Base-by-base conservation (phyloP, 2,113 vertebrate genomes). In the Istiophorus platypterus region DNA sequence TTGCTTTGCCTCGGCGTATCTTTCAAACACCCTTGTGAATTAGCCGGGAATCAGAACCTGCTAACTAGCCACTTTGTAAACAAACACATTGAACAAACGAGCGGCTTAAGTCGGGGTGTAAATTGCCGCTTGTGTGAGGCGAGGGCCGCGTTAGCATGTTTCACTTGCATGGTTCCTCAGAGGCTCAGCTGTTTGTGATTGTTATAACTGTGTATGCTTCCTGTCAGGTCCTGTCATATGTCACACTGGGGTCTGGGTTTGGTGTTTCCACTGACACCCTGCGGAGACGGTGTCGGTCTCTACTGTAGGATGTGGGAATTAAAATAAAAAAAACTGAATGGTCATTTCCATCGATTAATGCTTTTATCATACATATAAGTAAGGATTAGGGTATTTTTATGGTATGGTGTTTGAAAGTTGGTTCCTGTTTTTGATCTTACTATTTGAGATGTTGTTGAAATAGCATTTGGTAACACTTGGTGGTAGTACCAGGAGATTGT, bases 1-100 rank as follows among this genome's bases (percentile, higher is more conserved):
- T 71, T 47, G 8, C 2, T 13, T 0, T 56, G 0, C 0, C 10
- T 2, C 5, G 31, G 0, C 5, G 1, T 17, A 5, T 61, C 14
- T 20, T 12, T 24, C 11, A 68, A 13, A 10, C 14, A n/a, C 1
- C 0, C 1, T 51, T 3, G 47, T 41, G 12, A 73, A 12, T 37
- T 41, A 47, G n/a, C 70, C 12, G 3, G 45, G 5, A n/a, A 12
- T 20, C 27, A 5, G 45, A 17, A 1, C 10, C 12, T 24, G 34
- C 56, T 54, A 52, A 17, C 22, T 14, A 37, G 34, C 45, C 13
- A 34, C 26, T n/a, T 37, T 34, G 61, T 51, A 54, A 67, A 77
- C 63, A 67, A 76, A 73, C 42, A 51, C 8, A n/a, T 4, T 51
- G 24, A 22, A 26, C 24, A 26, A 26, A 6, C 26, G 24, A 13